Evolutionary conservation across 2,113 vertebrate genomes (phyloP).

Genomic region (Platycercus adscitus): DNA sequence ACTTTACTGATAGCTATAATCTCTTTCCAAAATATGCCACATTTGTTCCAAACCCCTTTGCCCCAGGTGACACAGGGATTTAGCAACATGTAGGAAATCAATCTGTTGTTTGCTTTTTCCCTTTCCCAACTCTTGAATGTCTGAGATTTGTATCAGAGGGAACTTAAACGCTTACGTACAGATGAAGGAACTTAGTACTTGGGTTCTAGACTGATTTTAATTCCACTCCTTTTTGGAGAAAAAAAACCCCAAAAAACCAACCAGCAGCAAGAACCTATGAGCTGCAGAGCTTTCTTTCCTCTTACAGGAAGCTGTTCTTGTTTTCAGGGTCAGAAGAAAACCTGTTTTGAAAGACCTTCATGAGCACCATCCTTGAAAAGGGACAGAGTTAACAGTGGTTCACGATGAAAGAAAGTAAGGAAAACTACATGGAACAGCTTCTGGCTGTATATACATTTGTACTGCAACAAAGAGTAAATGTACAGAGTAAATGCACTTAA

Average conservation of each 20-base stretch:
- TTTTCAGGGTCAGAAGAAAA: background rate
- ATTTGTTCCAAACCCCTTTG: background rate
- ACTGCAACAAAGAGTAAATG: background rate
- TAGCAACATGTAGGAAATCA: background rate
- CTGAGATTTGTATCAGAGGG: background rate
- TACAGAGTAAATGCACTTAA: background rate
- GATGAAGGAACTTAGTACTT: background rate
- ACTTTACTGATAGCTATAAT: background rate
- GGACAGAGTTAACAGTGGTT: background rate
- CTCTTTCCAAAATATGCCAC: background rate
- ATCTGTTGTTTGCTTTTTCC: background rate
- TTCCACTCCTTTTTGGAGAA: background rate
- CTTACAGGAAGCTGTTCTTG: background rate
- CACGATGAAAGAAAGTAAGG: background rate
- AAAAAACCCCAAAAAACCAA: background rate
- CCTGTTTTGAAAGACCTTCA: background rate
- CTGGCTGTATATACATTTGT: background rate
- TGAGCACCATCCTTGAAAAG: background rate
- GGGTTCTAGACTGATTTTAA: background rate
- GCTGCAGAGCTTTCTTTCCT: background rate
- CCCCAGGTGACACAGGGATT: background rate
- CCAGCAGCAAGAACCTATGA: background rate
- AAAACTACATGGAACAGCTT: background rate
- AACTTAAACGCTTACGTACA: background rate
- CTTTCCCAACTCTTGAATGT: background rate